Evolutionary conservation across 2,888 invertebrate species (phyloP).

Genomic region (Falcaria lacertinaria): DNA sequence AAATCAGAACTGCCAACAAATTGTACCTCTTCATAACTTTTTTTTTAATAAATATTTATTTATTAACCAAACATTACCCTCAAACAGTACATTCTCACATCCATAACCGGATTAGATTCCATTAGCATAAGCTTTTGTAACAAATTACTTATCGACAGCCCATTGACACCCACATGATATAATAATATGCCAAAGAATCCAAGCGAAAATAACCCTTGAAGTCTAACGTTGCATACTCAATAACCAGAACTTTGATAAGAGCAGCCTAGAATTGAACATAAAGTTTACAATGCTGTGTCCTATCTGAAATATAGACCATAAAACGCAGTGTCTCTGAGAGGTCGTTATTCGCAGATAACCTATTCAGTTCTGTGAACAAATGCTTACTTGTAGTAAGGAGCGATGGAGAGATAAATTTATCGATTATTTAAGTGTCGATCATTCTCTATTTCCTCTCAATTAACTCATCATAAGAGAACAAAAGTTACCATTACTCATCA

Average conservation of each 20-base stretch:
- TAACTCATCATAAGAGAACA: too few relatives aligned
- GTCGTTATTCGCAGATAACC: constrained; percentile 27
- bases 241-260: background rate
- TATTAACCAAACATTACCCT: too few relatives aligned
- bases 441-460: too few relatives aligned
- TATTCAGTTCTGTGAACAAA: constrained; percentile 13
- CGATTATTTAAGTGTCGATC: background rate
- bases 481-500: too few relatives aligned
- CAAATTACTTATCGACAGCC: background rate
- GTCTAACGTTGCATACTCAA: background rate
- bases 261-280: background rate
- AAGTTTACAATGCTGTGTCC: background rate
- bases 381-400: background rate
- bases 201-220: constrained; percentile 9
- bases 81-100: too few relatives aligned
- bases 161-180: background rate
- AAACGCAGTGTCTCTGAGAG: constrained; percentile 18
- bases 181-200: background rate
- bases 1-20: too few relatives aligned
- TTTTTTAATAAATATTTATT: too few relatives aligned
- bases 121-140: background rate
- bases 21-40: too few relatives aligned
- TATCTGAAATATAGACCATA: constrained; percentile 21
- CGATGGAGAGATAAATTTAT: background rate
- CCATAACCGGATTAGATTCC: too few relatives aligned